Base-by-base conservation (phyloP, 2,888 invertebrate species). In the Parnassius glacialis region DNA sequence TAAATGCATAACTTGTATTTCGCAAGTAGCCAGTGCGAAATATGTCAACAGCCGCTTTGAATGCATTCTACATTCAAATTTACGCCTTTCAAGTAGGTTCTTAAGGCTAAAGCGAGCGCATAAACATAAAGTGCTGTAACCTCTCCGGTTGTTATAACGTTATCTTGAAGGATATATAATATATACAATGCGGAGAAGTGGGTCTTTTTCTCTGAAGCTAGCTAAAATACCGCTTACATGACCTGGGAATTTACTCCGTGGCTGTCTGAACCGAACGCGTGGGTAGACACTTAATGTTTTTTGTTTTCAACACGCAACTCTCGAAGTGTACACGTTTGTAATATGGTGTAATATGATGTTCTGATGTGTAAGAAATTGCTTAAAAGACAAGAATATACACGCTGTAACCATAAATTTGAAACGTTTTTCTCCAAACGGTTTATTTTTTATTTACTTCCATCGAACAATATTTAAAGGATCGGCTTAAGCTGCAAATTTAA, bases 291-390 rank as follows among this genome's bases (percentile, higher is more conserved):
- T 79, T 83, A 84, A 87, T 84, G 78, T 85, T 89, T 89, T 90
- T 90, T 90, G 90, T 90, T 90, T 87, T 79, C 82, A 80, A 83
- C 84, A 81, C 81, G 73, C 75, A 76, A 78, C 83, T 79, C 83
- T 85, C 86, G 79, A 77, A 75, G 76, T 78, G 75, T 75, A 78
- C 70, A 69, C 67, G 74, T 75, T 73, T 78, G 76, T 80, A 79
- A 81, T 59, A 56, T 12, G 45, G 44, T 65, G 75, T 83, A 82
- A 84, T 84, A 80, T 66, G 73, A 79, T 74, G 70, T 71, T 64
- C 62, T 64, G 64, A 64, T 64, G 70, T 79, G 62, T 65, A 71
- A 68, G 66, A 66, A 59, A 56, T 63, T 51, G 62, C 62, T 62
- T 54, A 58, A 58, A 62, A 42, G 62, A 58, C 58, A 58, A 53